phyloP scores from a whole-genome alignment of 2,113 vertebrate genomes.

The Myocastor coypus region DNA sequence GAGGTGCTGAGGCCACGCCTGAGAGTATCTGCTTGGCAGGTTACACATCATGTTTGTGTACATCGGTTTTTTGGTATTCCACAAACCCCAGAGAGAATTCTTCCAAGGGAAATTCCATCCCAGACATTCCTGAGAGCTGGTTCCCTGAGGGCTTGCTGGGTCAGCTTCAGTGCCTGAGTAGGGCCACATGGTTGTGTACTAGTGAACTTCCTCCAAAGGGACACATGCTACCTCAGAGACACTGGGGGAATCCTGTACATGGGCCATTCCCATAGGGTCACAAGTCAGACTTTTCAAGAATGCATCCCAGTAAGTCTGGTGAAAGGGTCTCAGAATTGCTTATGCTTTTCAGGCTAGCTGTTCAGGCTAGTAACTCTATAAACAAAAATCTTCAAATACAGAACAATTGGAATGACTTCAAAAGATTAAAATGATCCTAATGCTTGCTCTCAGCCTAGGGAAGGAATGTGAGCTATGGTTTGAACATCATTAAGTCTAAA shows the following conservation, averaged over 20 bases:
- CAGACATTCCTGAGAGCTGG: neutral
- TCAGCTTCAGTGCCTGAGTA: slow-evolving; percentile 22
- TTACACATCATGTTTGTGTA: neutral
- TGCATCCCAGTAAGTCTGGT: neutral
- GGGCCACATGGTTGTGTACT: neutral
- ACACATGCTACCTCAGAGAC: neutral
- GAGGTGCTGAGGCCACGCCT: neutral
- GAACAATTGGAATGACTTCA: neutral
- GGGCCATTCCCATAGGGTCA: neutral
- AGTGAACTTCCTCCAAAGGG: neutral
- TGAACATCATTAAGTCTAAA: neutral
- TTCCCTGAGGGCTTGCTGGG: neutral
- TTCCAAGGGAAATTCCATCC: neutral
- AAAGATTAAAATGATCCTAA: neutral
- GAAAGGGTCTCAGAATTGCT: neutral
- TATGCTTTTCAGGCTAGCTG: neutral
- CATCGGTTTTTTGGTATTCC: neutral
- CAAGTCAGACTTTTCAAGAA: neutral
- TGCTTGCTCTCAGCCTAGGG: rapidly evolving
- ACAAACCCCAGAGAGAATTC: neutral
- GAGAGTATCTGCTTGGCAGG: neutral
- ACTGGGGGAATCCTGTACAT: neutral
- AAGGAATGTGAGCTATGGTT: neutral
- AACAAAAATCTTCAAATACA: neutral
- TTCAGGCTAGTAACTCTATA: neutral